Percentiles rank a stretch among this genome's conserved stretches.
Evolutionary conservation across 2,113 vertebrate species (phyloP).

Genomic region (Peromyscus californicus): DNA sequence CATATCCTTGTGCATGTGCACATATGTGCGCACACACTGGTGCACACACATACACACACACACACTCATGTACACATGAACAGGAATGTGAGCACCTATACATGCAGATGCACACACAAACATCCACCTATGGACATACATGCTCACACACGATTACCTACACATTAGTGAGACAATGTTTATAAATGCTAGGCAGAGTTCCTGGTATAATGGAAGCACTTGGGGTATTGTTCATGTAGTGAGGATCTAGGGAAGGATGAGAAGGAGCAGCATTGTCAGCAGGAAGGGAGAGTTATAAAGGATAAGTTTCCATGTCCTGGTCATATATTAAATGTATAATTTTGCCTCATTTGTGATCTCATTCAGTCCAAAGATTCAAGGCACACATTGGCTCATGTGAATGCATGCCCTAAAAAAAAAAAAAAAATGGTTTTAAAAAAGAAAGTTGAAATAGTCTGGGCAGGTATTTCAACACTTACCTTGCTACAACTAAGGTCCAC

Average conservation of each 20-base stretch:
- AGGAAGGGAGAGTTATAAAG: background rate
- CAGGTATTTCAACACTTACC: background rate
- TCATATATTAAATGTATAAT: background rate
- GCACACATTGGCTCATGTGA: background rate
- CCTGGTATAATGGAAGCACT: background rate
- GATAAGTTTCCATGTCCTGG: background rate
- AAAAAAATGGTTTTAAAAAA: background rate
- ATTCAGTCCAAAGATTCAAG: conserved; percentile 14
- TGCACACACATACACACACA: background rate
- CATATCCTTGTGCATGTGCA: background rate
- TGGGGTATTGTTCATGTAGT: background rate
- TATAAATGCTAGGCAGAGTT: background rate
- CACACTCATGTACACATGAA: background rate
- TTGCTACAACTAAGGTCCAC: background rate
- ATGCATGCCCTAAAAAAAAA: background rate
- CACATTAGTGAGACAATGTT: background rate
- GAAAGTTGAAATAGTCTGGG: background rate
- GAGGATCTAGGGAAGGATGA: background rate
- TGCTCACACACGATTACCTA: background rate
- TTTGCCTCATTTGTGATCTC: background rate
- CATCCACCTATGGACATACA: background rate
- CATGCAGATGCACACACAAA: background rate
- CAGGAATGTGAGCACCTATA: background rate
- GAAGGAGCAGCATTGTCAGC: background rate
- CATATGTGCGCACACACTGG: background rate